Evolutionary conservation across 1,140 invertebrate species (phyloP).

Genomic region (Dinoponera quadriceps): DNA sequence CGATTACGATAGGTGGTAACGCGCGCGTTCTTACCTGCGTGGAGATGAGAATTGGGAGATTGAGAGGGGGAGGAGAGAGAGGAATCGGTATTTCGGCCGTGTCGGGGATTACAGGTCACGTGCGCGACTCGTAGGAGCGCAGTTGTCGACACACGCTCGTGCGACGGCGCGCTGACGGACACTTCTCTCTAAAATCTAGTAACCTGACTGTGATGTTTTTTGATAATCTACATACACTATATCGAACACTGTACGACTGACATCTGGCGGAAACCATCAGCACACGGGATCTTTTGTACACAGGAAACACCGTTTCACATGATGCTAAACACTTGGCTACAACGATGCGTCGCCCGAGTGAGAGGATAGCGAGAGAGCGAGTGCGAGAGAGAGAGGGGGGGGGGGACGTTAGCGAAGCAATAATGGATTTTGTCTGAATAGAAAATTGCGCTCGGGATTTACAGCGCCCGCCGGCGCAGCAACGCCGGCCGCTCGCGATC

Average conservation of each 20-base stretch:
- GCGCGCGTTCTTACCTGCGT: neutral
- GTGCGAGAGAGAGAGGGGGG: neutral
- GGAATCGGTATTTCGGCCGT: neutral
- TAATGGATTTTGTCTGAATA: conserved; percentile 29
- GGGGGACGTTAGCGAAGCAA: conserved; percentile 1
- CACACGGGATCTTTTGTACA: conserved; percentile 35
- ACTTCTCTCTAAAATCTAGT: conserved; percentile 74
- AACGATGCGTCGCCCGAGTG: conserved; percentile 12
- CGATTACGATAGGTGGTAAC: conserved; percentile 2
- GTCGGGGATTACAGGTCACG: neutral
- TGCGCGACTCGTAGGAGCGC: conserved; percentile 17
- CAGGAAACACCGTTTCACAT: conserved; percentile 37
- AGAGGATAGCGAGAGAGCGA: neutral
- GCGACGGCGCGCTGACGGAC: conserved; percentile 45
- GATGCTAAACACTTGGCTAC: conserved; percentile 27
- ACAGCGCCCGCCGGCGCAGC: conserved; percentile 34
- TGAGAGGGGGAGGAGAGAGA: neutral
- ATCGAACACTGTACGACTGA: conserved; percentile 67
- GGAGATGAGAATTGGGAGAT: conserved; percentile 27
- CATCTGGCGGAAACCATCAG: conserved; percentile 57
- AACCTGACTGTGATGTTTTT: conserved; percentile 81
- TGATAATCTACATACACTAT: conserved; percentile 77
- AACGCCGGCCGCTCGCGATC: conserved; percentile 47
- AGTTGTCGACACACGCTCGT: conserved; percentile 3
- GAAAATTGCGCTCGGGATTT: conserved; percentile 57